phyloP scores from a whole-genome alignment of 2,888 invertebrate species.

The Cordilura impudica region DNA sequence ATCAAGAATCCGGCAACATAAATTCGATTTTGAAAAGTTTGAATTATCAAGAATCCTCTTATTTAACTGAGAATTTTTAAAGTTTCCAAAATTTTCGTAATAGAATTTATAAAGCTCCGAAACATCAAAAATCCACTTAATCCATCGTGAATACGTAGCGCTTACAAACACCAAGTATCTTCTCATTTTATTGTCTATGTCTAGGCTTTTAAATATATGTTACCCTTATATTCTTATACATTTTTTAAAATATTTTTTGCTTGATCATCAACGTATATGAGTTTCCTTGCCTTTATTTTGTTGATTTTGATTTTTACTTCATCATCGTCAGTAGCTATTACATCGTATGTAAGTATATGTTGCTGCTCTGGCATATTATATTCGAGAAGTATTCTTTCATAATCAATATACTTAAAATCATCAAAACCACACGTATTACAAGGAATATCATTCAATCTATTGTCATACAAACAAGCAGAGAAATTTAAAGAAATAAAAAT shows the following conservation, averaged over 20 bases:
- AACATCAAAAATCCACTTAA: no score
- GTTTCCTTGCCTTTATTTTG: neutral
- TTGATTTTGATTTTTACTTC: neutral
- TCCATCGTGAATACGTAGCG: no score
- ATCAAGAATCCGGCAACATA: no score
- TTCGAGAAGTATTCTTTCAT: neutral
- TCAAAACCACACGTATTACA: slow-evolving; percentile 41
- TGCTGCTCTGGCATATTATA: neutral
- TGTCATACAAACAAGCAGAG: slow-evolving; percentile 1
- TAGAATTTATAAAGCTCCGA: no score
- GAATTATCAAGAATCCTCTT: no score
- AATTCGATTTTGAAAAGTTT: no score
- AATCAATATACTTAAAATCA: slow-evolving; percentile 37
- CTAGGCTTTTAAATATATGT: no score
- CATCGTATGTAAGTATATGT: neutral
- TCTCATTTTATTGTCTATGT: no score
- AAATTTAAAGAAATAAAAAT: neutral
- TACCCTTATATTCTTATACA: neutral
- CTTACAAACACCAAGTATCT: no score
- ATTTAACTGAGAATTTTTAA: no score
- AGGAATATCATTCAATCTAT: slow-evolving; percentile 19
- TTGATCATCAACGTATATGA: slow-evolving; percentile 21
- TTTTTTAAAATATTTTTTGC: no score
- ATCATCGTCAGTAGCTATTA: slow-evolving; percentile 30
- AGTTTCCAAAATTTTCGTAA: no score